Percentiles rank a stretch among this genome's conserved stretches.
Evolutionary conservation across 2,888 invertebrate genomes (phyloP).

Genomic region (Blomia tropicalis): DNA sequence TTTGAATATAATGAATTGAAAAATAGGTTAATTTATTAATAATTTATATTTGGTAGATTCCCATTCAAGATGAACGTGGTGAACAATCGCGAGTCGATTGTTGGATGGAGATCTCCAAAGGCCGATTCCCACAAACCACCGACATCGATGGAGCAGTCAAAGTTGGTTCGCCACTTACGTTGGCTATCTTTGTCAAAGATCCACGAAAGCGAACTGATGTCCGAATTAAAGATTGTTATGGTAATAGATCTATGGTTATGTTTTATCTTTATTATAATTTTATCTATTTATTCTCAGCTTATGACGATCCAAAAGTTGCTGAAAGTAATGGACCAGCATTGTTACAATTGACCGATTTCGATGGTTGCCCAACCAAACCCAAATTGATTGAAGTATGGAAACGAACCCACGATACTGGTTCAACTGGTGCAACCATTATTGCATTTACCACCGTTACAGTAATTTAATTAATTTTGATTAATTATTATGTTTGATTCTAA

Average conservation of each 20-base stretch:
- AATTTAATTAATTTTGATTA: slow-evolving; percentile 6
- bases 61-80: slow-evolving; percentile 27
- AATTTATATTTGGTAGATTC: slow-evolving; percentile 19
- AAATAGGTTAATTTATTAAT: background rate
- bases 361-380: slow-evolving; percentile 32
- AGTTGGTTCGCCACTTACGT: slow-evolving; percentile 52
- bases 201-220: slow-evolving; percentile 46
- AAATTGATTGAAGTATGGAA: slow-evolving; percentile 32
- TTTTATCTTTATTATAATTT: background rate
- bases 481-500: background rate
- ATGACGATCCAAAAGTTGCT: slow-evolving; percentile 39
- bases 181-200: slow-evolving; percentile 51
- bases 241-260: background rate
- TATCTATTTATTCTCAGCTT: slow-evolving; percentile 34
- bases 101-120: slow-evolving; percentile 32
- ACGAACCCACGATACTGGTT: slow-evolving; percentile 34
- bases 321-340: slow-evolving; percentile 33
- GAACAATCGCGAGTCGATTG: slow-evolving; percentile 29
- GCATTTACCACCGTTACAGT: slow-evolving; percentile 45
- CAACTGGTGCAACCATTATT: slow-evolving; percentile 47
- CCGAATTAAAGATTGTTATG: slow-evolving; percentile 55
- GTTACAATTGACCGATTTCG: slow-evolving; percentile 31
- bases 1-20: background rate
- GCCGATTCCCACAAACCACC: slow-evolving; percentile 36
- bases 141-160: slow-evolving; percentile 48